Evolutionary conservation across 2,797 vertebrate genomes (phyloP).

Genomic region (Mormyrops attenuatus): DNA sequence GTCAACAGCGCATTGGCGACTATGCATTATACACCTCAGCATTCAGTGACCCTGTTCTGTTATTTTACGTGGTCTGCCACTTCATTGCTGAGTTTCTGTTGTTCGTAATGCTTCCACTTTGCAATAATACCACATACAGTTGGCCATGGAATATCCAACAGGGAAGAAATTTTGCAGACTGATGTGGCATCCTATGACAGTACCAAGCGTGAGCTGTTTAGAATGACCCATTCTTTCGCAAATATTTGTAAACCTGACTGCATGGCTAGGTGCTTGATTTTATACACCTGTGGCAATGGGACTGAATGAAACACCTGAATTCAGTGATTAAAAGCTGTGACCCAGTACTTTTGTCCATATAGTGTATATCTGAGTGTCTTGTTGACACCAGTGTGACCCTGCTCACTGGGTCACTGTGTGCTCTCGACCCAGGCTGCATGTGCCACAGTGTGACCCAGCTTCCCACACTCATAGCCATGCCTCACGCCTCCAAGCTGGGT

Average conservation of each 20-base stretch:
- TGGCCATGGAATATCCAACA: not conserved
- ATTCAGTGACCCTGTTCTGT: not conserved
- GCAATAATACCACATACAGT: not conserved
- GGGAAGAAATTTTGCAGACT: not conserved
- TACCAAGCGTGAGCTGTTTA: not conserved
- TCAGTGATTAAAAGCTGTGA: not conserved
- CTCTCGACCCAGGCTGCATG: not conserved
- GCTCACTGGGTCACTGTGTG: not conserved
- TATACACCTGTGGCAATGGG: not conserved
- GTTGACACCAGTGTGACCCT: not conserved
- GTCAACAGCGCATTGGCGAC: too few relatives aligned
- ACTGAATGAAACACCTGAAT: not conserved
- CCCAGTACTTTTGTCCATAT: not conserved
- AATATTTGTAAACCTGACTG: not conserved
- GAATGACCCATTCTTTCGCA: not conserved
- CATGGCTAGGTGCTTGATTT: not conserved
- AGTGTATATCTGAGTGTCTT: not conserved
- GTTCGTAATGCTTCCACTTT: not conserved
- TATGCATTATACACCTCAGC: not conserved
- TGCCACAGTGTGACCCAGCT: not conserved
- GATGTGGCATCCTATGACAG: not conserved
- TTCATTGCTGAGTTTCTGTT: not conserved
- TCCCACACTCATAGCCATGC: not conserved
- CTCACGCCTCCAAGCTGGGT: constrained; percentile 29
- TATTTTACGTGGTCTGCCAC: not conserved